phyloP scores from a whole-genome alignment of 2,113 vertebrate species.

The Rhynchopsitta pachyrhyncha region DNA sequence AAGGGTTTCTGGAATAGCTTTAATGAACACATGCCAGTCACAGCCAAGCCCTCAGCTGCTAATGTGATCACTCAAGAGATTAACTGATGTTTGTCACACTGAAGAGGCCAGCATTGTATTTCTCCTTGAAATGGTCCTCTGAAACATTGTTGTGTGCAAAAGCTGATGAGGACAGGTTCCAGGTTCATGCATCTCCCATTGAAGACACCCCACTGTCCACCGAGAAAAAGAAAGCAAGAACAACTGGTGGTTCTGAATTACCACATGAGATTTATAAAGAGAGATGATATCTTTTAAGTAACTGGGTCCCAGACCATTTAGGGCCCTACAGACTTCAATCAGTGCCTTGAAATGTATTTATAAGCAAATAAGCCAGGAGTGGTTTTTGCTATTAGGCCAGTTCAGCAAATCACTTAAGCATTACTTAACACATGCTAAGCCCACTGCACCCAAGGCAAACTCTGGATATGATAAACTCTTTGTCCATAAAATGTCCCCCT shows the following conservation, averaged over 20 bases:
- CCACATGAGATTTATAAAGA: slow-evolving; percentile 13
- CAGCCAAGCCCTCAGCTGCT: background rate
- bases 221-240: background rate
- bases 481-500: background rate
- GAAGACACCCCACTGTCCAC: background rate
- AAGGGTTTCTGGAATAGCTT: background rate
- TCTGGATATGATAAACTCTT: slow-evolving; percentile 12
- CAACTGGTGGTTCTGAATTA: background rate
- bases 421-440: slow-evolving; percentile 41
- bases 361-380: slow-evolving; percentile 52
- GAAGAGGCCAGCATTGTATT: background rate
- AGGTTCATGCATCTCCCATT: background rate
- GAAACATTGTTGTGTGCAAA: background rate
- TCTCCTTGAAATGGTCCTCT: background rate
- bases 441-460: slow-evolving; percentile 16
- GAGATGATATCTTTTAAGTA: slow-evolving; percentile 35
- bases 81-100: background rate
- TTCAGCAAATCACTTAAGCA: slow-evolving; percentile 48
- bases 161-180: background rate
- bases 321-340: slow-evolving; percentile 23
- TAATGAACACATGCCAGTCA: background rate
- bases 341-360: slow-evolving; percentile 38
- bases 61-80: background rate
- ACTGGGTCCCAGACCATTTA: slow-evolving; percentile 15
- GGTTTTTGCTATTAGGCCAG: slow-evolving; percentile 36